Evolutionary conservation across 1,140 invertebrate genomes (phyloP).

Genomic region (Colletes gigas): DNA sequence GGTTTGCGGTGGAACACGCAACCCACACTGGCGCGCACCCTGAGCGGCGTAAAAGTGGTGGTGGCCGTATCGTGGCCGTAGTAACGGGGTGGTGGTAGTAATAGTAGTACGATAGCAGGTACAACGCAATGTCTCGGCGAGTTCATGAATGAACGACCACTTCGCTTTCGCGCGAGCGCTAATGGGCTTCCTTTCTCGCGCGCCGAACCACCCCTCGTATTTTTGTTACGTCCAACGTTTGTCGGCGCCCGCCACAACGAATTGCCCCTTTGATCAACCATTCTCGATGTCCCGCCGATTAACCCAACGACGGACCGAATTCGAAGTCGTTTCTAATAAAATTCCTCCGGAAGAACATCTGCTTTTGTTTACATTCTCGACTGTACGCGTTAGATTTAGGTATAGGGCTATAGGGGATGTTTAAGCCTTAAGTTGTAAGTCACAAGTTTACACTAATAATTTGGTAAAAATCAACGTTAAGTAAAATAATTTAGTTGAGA

Average conservation of each 20-base stretch:
- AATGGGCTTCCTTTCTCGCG: constrained; percentile 70
- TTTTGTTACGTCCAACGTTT: constrained; percentile 36
- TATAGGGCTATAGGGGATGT: too few relatives aligned
- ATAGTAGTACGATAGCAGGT: constrained; percentile 53
- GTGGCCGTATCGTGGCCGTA: constrained; percentile 16
- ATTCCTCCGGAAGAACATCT: too few relatives aligned
- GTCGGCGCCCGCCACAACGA: constrained; percentile 15
- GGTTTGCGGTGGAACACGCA: constrained; percentile 62
- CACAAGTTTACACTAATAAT: too few relatives aligned
- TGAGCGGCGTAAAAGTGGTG: constrained; percentile 48
- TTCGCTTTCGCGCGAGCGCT: constrained; percentile 69
- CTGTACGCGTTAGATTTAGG: too few relatives aligned
- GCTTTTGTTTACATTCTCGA: too few relatives aligned
- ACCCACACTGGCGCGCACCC: constrained; percentile 47
- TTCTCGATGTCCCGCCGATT: neutral
- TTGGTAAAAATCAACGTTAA: too few relatives aligned
- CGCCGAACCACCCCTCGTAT: constrained; percentile 54
- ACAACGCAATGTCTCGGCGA: constrained; percentile 62
- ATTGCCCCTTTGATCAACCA: neutral
- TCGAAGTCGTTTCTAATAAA: neutral
- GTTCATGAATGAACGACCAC: constrained; percentile 76
- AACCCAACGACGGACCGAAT: neutral
- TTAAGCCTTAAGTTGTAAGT: too few relatives aligned
- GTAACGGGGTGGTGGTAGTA: constrained; percentile 30
- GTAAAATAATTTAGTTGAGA: too few relatives aligned